Evolutionary conservation across 2,888 invertebrate genomes (phyloP), one percentile per base, ranked within the genome.

Genomic region (Glomeris marginata): DNA sequence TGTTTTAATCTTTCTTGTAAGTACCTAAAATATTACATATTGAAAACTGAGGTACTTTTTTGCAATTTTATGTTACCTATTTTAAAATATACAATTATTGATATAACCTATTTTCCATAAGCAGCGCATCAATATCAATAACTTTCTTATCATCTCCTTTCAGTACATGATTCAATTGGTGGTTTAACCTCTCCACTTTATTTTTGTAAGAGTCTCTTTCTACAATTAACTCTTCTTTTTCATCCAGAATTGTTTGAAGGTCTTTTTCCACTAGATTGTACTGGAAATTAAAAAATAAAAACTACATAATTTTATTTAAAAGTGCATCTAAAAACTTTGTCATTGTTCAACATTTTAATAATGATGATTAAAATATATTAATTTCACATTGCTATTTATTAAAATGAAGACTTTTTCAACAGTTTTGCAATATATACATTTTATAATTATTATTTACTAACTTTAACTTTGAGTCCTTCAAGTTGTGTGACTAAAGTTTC

Each of bases 141-240:
- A 82, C 70, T 60, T 69, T 64, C 33, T 66, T 65, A 49, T 69
- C 68, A 54, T 71, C 68, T 34, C 70, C 72, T 53, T 68, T 72
- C 11, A 84, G 66, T 54, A 84, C 76, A 56, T 77, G 77, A 58
- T 80, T 77, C 16, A 88, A 73, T 63, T 86, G 84, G 57, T 82
- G 79, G 65, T 86, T 86, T 20, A 87, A 71, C 10, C 85, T 72
- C 62, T 84, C 84, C 2, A 83, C 81, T 70, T 87, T 87, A 58
- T 76, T 79, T 62, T 84, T 83, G 62, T 83, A 86, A 21, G 82
- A 81, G 65, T 87, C 86, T 52, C 85, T 72, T 63, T 87, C 85
- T 4, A 77, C 78, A 16, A 80, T 77, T 34, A 83, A 66, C 62
- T 87, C 87, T 61, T 86, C 85, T 62, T 86, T 87, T 63, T 87